Percentiles rank a stretch among this genome's conserved stretches.
Evolutionary conservation across 1,140 invertebrate species (phyloP).

Genomic region (Bombus waltoni): DNA sequence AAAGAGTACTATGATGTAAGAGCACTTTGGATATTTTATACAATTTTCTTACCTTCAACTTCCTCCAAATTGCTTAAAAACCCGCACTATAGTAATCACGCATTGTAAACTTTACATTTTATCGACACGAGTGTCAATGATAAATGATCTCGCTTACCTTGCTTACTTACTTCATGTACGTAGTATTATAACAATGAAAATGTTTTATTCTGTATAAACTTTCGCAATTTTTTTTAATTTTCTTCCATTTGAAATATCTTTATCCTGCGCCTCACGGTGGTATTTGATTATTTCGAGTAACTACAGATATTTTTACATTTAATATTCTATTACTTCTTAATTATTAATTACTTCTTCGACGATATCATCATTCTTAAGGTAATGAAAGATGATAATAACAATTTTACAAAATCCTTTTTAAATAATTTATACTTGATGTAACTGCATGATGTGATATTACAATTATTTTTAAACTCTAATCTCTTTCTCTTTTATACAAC

Average conservation of each 20-base stretch:
- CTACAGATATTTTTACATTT: background rate
- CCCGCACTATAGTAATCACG: no score
- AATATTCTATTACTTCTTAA: background rate
- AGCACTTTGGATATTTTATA: no score
- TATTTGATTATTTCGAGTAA: background rate
- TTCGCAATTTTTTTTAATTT: background rate
- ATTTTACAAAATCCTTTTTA: background rate
- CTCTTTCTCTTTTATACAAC: background rate
- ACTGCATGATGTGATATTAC: background rate
- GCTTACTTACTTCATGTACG: no score
- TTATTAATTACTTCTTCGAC: no score
- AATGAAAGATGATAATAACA: no score
- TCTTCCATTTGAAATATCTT: background rate
- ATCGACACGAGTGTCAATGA: background rate
- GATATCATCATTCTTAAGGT: no score
- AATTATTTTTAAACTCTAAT: background rate
- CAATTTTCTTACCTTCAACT: no score
- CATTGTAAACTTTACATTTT: background rate
- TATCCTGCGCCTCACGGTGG: accelerated
- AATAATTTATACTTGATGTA: background rate
- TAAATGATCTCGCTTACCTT: background rate
- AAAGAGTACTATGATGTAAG: no score
- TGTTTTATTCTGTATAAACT: background rate
- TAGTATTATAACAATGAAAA: background rate
- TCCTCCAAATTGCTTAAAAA: no score